Conservation (phyloP, 1,140 invertebrate genomes). For the Drosophila lacertosa region DNA sequence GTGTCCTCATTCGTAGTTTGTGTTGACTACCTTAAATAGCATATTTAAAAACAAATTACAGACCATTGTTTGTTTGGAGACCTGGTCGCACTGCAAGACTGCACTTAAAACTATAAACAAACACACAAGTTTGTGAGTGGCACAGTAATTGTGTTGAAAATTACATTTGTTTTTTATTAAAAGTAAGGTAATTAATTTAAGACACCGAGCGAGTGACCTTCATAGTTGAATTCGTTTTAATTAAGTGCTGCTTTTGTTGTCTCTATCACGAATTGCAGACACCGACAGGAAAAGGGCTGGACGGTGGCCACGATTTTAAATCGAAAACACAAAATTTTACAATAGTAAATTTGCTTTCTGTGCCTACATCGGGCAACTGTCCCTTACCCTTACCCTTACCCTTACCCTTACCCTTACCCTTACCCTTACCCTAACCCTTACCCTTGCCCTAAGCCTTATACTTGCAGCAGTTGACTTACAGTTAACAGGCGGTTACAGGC, state of each 20-base stretch:
- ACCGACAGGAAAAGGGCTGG: neutral
- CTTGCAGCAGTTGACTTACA: no score
- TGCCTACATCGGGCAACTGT: neutral
- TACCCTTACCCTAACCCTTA: no score
- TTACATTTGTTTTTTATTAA: conserved; percentile 76
- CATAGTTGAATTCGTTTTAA: conserved; percentile 53
- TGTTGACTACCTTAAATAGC: conserved; percentile 46
- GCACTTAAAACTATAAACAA: conserved; percentile 9
- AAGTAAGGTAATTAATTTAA: conserved; percentile 73
- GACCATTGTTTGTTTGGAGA: conserved; percentile 52
- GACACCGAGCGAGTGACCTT: conserved; percentile 67
- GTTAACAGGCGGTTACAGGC: no score
- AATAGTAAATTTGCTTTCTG: conserved; percentile 2
- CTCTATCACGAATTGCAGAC: conserved; percentile 4
- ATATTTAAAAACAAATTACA: conserved; percentile 70
- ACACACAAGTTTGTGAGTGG: conserved; percentile 14
- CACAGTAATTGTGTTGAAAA: conserved; percentile 67
- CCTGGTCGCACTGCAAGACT: conserved; percentile 21
- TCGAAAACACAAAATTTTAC: neutral
- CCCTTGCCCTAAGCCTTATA: no score
- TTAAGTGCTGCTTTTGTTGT: conserved; percentile 12
- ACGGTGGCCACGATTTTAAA: neutral
- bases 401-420: neutral
- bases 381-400: neutral
- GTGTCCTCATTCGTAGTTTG: conserved; percentile 50